Evolutionary conservation across 1,140 invertebrate genomes (phyloP).

Genomic region (Papilio aristodemus): DNA sequence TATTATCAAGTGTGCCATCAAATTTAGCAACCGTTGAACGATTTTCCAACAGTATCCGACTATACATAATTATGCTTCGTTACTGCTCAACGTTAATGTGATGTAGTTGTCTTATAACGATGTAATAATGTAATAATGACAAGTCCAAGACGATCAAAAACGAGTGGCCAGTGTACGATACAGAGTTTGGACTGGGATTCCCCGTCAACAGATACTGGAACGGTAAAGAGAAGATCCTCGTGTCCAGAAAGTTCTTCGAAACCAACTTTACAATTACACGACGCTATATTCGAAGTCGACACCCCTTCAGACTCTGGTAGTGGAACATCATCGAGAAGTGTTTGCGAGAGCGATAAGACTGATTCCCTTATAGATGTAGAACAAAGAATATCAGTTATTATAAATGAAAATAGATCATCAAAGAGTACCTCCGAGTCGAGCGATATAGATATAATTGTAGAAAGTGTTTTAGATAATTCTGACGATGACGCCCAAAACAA

Average conservation of each 20-base stretch:
- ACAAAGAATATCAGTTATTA: constrained; percentile 74
- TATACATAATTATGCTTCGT: not conserved
- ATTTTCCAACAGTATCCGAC: constrained; percentile 53
- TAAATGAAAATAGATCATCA: constrained; percentile 73
- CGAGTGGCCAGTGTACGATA: constrained; percentile 62
- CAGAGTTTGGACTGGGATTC: constrained; percentile 84
- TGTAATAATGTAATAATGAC: constrained; percentile 72
- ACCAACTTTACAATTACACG: constrained; percentile 41
- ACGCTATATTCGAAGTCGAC: constrained; percentile 61
- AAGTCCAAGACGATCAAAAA: constrained; percentile 75
- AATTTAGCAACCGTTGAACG: constrained; percentile 45
- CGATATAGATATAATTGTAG: constrained; percentile 70
- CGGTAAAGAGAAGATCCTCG: constrained; percentile 83
- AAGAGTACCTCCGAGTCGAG: constrained; percentile 72
- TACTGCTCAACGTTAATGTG: constrained; percentile 16
- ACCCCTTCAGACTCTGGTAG: constrained; percentile 70
- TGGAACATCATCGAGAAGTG: constrained; percentile 60
- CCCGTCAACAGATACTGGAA: constrained; percentile 84
- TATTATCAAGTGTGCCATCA: constrained; percentile 42
- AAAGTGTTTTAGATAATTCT: constrained; percentile 62
- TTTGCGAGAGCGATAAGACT: constrained; percentile 61
- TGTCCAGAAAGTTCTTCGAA: constrained; percentile 65
- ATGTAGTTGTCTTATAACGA: constrained; percentile 50
- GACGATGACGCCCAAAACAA: constrained; percentile 53
- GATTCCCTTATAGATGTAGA: constrained; percentile 70